These are phyloP conservation scores for Strigamia transsilvanica DNA, from an alignment of 2,888 invertebrate species.

Conservation along the genomic window DNA sequence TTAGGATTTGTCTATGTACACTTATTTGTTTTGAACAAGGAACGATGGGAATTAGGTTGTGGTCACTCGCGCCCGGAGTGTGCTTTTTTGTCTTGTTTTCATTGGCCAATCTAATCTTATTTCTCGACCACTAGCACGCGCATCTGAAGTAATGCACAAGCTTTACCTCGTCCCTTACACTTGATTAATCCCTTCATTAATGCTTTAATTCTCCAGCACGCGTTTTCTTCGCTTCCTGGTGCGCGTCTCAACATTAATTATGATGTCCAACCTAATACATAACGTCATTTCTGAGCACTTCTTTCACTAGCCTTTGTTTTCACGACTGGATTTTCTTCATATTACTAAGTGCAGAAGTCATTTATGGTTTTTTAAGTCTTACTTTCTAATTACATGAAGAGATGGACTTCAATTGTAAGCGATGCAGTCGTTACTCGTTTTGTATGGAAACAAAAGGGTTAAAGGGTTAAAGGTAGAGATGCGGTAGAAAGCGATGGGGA, in stretches of 20 bases:
- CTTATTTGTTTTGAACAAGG: slow-evolving; percentile 31
- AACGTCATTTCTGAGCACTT: not conserved
- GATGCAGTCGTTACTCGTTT: not conserved
- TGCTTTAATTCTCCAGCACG: slow-evolving; percentile 21
- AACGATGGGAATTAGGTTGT: slow-evolving; percentile 35
- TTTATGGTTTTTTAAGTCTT: not conserved
- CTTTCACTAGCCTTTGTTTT: not conserved
- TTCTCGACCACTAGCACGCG: slow-evolving; percentile 45
- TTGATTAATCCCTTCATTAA: slow-evolving; percentile 48
- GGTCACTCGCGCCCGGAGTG: slow-evolving; percentile 26
- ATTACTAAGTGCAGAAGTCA: not conserved
- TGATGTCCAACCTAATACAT: slow-evolving; percentile 32
- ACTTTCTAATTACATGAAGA: not conserved
- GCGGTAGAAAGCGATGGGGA: slow-evolving; percentile 2
- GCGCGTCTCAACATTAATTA: slow-evolving; percentile 45
- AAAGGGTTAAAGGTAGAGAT: not conserved
- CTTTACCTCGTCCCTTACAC: slow-evolving; percentile 30
- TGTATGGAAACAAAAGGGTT: not conserved
- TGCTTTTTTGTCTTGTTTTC: slow-evolving; percentile 3
- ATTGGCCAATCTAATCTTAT: slow-evolving; percentile 46
- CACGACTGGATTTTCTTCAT: not conserved
- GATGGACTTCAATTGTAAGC: not conserved
- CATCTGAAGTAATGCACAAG: slow-evolving; percentile 31
- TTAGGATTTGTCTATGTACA: not conserved
- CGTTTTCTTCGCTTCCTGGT: not conserved